phyloP scores from a whole-genome alignment of 2,888 invertebrate species.

The Itoplectis maculator region DNA sequence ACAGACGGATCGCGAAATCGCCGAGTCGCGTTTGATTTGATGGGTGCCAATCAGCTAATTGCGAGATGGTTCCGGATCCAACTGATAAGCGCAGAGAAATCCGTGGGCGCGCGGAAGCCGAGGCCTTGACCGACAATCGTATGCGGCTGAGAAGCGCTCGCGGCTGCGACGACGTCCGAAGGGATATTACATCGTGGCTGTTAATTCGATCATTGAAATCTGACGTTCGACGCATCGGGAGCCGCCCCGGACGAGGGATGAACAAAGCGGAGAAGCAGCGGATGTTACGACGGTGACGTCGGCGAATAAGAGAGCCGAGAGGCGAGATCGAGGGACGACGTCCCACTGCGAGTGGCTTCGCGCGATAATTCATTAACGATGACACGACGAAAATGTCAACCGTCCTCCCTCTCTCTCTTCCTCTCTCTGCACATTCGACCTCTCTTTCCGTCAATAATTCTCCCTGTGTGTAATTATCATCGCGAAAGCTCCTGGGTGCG shows the following conservation, averaged over 20 bases:
- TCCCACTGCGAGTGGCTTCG: conserved; percentile 69
- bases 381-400: conserved; percentile 71
- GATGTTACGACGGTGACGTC: too few species aligned
- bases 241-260: conserved; percentile 61
- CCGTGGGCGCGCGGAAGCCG: background rate
- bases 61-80: background rate
- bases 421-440: conserved; percentile 7
- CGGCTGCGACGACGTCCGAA: conserved; percentile 63
- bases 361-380: conserved; percentile 74
- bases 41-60: background rate
- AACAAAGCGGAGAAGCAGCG: conserved; percentile 56
- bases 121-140: conserved; percentile 65
- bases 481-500: conserved; percentile 56
- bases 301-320: conserved; percentile 49
- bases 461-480: conserved; percentile 66
- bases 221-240: conserved; percentile 71
- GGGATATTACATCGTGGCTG: too few species aligned
- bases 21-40: background rate
- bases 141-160: conserved; percentile 53
- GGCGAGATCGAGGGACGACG: conserved; percentile 44
- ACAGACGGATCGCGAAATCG: too few species aligned
- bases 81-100: background rate
- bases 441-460: background rate
- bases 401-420: too few species aligned
- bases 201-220: conserved; percentile 73